A percentile compares a stretch with the other conserved stretches of the same genome.
Evolutionary conservation across 1,140 invertebrate genomes (phyloP).

Genomic region (Nilaparvata lugens): DNA sequence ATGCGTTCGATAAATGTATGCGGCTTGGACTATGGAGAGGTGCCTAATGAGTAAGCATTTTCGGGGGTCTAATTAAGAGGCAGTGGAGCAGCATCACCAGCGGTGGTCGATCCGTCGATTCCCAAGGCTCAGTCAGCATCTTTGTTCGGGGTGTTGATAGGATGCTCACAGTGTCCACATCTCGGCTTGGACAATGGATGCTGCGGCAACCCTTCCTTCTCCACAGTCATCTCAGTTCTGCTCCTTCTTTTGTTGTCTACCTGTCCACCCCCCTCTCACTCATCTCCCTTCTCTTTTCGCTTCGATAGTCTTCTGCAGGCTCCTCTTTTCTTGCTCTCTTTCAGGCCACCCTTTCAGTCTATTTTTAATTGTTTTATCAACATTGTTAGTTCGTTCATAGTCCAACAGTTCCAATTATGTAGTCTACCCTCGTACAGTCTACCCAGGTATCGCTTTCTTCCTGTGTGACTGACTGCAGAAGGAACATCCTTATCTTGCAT

Average conservation of each 20-base stretch:
- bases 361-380: conserved; percentile 6
- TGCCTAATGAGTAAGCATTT: no score
- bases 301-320: not conserved
- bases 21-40: no score
- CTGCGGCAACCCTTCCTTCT: not conserved
- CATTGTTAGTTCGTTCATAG: not conserved
- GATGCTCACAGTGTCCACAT: not conserved
- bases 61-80: no score
- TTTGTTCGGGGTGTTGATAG: not conserved
- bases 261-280: not conserved
- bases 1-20: no score
- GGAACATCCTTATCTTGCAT: no score
- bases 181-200: not conserved
- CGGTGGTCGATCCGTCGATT: no score
- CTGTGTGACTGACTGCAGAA: no score
- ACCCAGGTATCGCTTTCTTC: no score
- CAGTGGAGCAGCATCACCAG: no score
- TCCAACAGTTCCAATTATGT: conserved; percentile 2
- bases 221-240: not conserved
- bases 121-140: not conserved
- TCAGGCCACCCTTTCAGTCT: not conserved
- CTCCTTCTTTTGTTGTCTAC: no score
- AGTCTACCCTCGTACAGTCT: no score
- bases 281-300: not conserved
- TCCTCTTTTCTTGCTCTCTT: no score